Evolutionary conservation across 2,888 invertebrate species (phyloP), one percentile per base, ranked within the genome.

Genomic region (Crematogaster levior): DNA sequence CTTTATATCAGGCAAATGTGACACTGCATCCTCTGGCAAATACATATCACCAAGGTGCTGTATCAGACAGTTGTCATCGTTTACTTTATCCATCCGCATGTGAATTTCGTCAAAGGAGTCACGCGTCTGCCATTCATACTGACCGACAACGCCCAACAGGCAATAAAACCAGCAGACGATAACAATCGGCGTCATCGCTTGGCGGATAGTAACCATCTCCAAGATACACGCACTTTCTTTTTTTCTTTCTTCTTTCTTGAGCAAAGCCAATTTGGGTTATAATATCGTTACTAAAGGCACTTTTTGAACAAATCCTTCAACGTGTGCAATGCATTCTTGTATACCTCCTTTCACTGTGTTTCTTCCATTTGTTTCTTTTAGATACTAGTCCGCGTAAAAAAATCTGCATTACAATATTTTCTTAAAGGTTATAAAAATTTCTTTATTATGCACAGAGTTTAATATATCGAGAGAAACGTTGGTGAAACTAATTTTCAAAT

Each of bases 81-180:
- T 97, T 4, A 99, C 97, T 93, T 97, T 96, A 92, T 98, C 97
- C 95, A 98, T 97, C 95, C 96, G 96, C 66, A 97, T 96, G 91
- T 97, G 97, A 85, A 99, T 96, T 94, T 98, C 97, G 93, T 99
- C 99, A 92, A 98, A 98, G 70, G 97, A 95, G 95, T 99, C 99
- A 83, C 97, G 96, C 27, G 96, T 95, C 95, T 98, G 98, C 99
- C 99, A 99, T 92, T 98, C 98, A 93, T 97, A 98, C 93, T 98
- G 98, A 34, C 97, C 97, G 46, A 77, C 96, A 95, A 97, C 97
- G 95, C 97, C 97, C 96, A 95, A 92, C 81, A 48, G 83, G n/a
- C 85, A 34, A 73, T 43, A 60, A 1, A 73, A 43, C 73, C 74
- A 72, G n/a, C 89, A 92, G 56, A 86, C 86, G 80, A 90, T 86